phyloP scores from a whole-genome alignment of 2,797 vertebrate genomes.

The Trematomus bernacchii region DNA sequence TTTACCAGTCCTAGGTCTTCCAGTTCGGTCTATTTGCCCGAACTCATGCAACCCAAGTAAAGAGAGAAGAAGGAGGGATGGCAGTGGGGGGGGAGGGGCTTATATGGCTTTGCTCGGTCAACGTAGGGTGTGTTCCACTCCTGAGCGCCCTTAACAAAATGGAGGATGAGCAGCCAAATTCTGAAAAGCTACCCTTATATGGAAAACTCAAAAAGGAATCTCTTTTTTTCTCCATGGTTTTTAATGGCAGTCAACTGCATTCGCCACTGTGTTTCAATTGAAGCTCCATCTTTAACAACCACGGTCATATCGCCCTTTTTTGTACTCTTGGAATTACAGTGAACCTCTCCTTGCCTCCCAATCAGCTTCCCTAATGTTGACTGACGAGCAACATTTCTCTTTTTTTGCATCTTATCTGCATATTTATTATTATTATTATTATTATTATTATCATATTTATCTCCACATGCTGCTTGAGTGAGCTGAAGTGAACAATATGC shows the following conservation, averaged over 20 bases:
- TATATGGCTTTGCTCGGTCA: slow-evolving; percentile 45
- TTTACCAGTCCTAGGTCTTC: slow-evolving; percentile 86
- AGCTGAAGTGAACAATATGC: slow-evolving; percentile 87
- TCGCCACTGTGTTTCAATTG: slow-evolving; percentile 70
- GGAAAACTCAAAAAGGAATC: slow-evolving; percentile 46
- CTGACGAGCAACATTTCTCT: slow-evolving; percentile 64
- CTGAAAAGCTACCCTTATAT: slow-evolving; percentile 28
- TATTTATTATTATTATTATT: slow-evolving; percentile 79
- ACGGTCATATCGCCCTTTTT: slow-evolving; percentile 75
- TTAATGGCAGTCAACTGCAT: slow-evolving; percentile 57
- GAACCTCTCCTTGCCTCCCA: slow-evolving; percentile 58
- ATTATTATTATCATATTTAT: slow-evolving; percentile 80
- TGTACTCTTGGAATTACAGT: slow-evolving; percentile 72
- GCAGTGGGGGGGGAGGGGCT: slow-evolving; percentile 9
- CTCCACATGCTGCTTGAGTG: slow-evolving; percentile 85
- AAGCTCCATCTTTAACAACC: slow-evolving; percentile 64
- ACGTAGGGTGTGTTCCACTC: slow-evolving; percentile 33
- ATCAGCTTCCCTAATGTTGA: slow-evolving; percentile 74
- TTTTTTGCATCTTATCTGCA: slow-evolving; percentile 76
- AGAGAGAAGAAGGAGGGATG: slow-evolving; percentile 53
- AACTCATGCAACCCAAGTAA: slow-evolving; percentile 67
- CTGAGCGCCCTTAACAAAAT: slow-evolving; percentile 46
- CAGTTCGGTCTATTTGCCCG: slow-evolving; percentile 74
- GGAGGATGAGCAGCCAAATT: slow-evolving; percentile 48
- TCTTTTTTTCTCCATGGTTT: slow-evolving; percentile 61